Conservation (phyloP, 2,888 invertebrate genomes). For the Eristalis tenax region DNA sequence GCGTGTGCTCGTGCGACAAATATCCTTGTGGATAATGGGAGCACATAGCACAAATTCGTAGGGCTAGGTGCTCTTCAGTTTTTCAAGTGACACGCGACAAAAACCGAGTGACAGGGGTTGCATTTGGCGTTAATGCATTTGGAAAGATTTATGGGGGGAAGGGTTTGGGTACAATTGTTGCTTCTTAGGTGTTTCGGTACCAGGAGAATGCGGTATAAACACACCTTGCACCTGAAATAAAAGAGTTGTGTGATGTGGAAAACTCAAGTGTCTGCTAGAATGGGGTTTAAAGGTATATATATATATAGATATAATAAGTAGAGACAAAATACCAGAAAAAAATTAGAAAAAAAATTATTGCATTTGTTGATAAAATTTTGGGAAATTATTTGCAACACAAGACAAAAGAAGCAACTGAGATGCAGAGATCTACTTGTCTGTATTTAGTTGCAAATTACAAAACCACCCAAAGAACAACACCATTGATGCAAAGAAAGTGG, state of each 20-base stretch:
- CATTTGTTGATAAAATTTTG: no score
- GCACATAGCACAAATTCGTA: slow-evolving; percentile 21
- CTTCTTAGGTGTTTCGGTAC: not conserved
- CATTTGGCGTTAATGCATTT: slow-evolving; percentile 63
- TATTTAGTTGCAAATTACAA: no score
- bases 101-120: slow-evolving; percentile 15
- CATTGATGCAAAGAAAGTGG: no score
- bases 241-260: not conserved
- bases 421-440: no score
- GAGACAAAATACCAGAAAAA: not conserved
- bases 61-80: slow-evolving; percentile 51
- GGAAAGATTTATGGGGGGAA: slow-evolving; percentile 31
- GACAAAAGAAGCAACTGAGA: no score
- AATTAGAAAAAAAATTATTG: no score
- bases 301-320: no score
- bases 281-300: not conserved
- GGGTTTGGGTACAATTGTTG: slow-evolving; percentile 21
- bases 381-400: no score
- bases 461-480: no score
- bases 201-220: not conserved
- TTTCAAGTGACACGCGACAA: slow-evolving; percentile 61
- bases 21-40: slow-evolving; percentile 56
- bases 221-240: not conserved
- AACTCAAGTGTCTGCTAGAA: not conserved
- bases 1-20: slow-evolving; percentile 69